phyloP scores from a whole-genome alignment of 2,113 vertebrate species.

The Eurypyga helias region DNA sequence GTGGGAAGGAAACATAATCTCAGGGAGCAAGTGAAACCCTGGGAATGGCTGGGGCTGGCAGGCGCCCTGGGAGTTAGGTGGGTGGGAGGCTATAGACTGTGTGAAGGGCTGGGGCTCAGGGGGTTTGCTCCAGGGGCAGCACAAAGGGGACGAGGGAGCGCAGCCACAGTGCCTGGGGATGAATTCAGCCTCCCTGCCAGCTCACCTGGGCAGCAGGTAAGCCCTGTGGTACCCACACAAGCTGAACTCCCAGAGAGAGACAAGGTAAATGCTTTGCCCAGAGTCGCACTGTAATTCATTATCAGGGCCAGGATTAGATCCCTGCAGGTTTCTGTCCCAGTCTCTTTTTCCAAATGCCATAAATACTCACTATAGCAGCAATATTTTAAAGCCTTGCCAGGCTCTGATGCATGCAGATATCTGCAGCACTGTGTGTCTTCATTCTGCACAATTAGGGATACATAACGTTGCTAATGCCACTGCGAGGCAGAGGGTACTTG shows the following conservation, averaged over 20 bases:
- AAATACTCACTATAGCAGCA: background rate
- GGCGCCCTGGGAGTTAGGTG: background rate
- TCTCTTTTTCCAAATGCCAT: background rate
- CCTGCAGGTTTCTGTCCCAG: background rate
- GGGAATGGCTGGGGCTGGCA: background rate
- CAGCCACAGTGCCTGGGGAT: background rate
- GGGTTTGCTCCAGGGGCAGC: background rate
- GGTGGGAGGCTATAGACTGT: background rate
- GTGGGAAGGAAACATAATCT: background rate
- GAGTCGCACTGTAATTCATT: background rate
- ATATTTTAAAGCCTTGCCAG: background rate
- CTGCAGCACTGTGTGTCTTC: background rate
- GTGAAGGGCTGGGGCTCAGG: fast-evolving
- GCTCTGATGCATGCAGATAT: background rate
- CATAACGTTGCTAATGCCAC: background rate
- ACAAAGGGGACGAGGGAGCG: fast-evolving
- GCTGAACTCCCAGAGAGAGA: background rate
- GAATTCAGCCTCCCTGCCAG: background rate
- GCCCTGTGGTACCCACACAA: background rate
- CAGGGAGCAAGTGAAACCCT: background rate
- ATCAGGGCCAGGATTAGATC: background rate
- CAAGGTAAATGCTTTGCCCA: background rate
- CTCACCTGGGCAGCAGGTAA: background rate
- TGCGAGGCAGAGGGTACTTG: background rate
- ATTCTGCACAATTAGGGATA: background rate